Base-by-base conservation (phyloP, 2,888 invertebrate species). In the Euclidia mi region DNA sequence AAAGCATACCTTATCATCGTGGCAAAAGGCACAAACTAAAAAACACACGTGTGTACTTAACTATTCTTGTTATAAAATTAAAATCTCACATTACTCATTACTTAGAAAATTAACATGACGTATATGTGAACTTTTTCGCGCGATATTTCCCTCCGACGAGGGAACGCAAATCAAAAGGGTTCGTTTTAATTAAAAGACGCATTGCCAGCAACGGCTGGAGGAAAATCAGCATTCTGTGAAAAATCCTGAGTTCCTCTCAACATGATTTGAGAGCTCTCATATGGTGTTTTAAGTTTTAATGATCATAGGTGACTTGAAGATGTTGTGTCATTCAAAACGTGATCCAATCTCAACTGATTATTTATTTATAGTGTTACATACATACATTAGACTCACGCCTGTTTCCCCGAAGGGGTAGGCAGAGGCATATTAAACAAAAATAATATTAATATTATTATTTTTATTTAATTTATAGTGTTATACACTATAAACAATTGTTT, bases 141-240 rank as follows among this genome's bases (percentile, higher is more conserved):
- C 20, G 15, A 32, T 25, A 18, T 59, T 69, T 45, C 43, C 43
- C 56, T 52, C 52, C 53, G 34, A 37, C 31, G 15, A 20, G 49
- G 7, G 38, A 28, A 20, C 28, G 37, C 29, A 15, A 48, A 53
- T 55, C 41, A 62, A 59, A 67, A 53, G 50, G 17, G 51, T 34
- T 29, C 17, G 29, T 49, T 61, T 74, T 74, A 72, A 74, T 72
- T 74, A 74, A 74, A 71, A 69, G 65, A 44, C 52, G 15, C 55
- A 50, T 43, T 60, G 32, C 50, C 52, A 40, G 55, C 56, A 61
- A 57, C 55, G 52, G 37, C 37, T 38, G 59, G 14, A 28, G 52
- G 61, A 31, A 52, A 31, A 11, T 29, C 38, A 28, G 28, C 35
- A 7, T 37, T 48, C 10, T n/a, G n/a, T 45, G 15, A 56, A 59